Conservation (phyloP, 2,113 vertebrate genomes). For the Casuarius casuarius region DNA sequence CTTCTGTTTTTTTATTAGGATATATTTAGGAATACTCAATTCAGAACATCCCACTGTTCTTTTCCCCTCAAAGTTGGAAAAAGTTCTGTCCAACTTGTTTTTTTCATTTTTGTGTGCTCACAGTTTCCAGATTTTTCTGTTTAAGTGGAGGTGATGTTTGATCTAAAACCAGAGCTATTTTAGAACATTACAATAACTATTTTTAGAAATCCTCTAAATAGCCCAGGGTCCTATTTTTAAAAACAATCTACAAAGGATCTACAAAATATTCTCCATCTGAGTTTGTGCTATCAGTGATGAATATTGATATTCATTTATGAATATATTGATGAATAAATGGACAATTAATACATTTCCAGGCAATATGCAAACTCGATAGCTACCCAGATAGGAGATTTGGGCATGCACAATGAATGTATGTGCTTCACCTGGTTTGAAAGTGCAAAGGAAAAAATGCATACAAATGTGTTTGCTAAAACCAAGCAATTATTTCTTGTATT, state of each 20-base stretch:
- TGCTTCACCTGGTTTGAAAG: background rate
- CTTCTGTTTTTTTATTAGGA: background rate
- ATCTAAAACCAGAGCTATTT: background rate
- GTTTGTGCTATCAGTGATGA: background rate
- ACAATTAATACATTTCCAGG: background rate
- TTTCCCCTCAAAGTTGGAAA: background rate
- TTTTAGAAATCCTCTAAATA: background rate
- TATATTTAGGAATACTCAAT: background rate
- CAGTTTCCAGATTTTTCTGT: background rate
- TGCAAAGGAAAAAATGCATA: background rate
- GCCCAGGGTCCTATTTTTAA: background rate
- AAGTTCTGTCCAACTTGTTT: background rate
- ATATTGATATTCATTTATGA: too few relatives aligned
- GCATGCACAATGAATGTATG: fast-evolving
- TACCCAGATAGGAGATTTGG: background rate
- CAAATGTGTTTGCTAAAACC: background rate
- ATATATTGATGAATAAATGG: background rate
- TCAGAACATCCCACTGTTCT: background rate
- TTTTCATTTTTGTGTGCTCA: background rate
- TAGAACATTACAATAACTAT: background rate
- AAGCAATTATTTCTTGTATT: background rate
- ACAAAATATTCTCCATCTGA: background rate
- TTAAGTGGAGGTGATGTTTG: background rate
- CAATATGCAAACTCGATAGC: background rate
- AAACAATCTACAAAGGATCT: background rate